phyloP scores from a whole-genome alignment of 2,113 vertebrate genomes.

The Phodopus roborovskii region DNA sequence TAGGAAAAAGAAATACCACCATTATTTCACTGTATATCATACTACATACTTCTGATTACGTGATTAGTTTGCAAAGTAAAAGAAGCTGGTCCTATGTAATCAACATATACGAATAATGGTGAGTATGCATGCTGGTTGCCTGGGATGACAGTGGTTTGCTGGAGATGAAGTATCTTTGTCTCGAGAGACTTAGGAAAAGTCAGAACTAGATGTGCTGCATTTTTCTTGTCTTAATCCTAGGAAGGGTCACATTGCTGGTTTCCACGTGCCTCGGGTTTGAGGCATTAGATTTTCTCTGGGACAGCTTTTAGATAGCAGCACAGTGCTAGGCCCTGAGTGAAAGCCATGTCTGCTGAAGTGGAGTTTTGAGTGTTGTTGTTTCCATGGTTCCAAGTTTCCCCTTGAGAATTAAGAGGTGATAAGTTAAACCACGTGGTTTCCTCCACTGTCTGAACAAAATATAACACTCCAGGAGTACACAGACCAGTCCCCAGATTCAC shows the following conservation, averaged over 20 bases:
- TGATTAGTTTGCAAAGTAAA: slow-evolving; percentile 55
- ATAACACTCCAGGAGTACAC: background rate
- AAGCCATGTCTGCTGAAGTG: slow-evolving; percentile 37
- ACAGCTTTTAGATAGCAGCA: slow-evolving; percentile 28
- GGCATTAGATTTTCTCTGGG: slow-evolving; percentile 39
- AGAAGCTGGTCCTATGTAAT: slow-evolving; percentile 51
- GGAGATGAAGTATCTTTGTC: slow-evolving; percentile 59
- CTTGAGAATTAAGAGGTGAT: slow-evolving; percentile 26
- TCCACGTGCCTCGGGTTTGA: slow-evolving; percentile 33
- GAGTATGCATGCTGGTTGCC: background rate
- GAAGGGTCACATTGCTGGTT: slow-evolving; percentile 63
- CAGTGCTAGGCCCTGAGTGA: background rate
- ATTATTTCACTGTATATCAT: slow-evolving; percentile 58
- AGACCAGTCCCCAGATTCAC: background rate
- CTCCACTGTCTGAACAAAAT: background rate
- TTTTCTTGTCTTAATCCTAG: slow-evolving; percentile 76
- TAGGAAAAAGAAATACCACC: slow-evolving; percentile 64
- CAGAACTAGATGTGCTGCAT: slow-evolving; percentile 65
- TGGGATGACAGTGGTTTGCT: slow-evolving; percentile 53
- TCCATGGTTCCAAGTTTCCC: slow-evolving; percentile 19
- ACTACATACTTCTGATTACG: slow-evolving; percentile 67
- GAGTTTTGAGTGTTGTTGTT: slow-evolving; percentile 26
- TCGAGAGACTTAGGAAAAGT: slow-evolving; percentile 65
- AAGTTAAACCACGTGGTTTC: background rate
- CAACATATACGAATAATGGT: background rate